A percentile compares a stretch with the other conserved stretches of the same genome.
phyloP scores from a whole-genome alignment of 2,888 invertebrate species.

The Eupithecia centaureata region DNA sequence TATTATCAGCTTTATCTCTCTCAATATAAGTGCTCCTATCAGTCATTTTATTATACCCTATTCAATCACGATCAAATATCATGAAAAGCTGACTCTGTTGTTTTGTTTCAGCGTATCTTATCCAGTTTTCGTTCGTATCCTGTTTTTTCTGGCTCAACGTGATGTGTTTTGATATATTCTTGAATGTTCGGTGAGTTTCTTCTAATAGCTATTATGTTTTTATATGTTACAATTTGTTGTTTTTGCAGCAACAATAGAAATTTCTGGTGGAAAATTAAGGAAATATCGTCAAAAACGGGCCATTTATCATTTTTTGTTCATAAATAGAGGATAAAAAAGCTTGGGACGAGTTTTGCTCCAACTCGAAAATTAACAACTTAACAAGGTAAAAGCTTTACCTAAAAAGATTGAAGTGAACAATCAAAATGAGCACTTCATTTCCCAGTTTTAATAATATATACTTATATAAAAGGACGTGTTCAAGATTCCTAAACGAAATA shows the following conservation, averaged over 20 bases:
- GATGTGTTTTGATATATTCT: slow-evolving; percentile 87
- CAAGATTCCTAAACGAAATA: no score
- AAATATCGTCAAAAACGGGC: not conserved
- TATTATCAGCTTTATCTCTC: slow-evolving; percentile 30
- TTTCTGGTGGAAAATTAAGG: no score
- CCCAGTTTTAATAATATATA: no score
- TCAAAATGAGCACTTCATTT: no score
- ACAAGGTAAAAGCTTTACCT: no score
- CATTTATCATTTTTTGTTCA: no score
- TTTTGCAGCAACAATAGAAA: not conserved
- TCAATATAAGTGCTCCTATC: slow-evolving; percentile 19
- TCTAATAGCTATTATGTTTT: slow-evolving; percentile 24
- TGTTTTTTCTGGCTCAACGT: slow-evolving; percentile 88
- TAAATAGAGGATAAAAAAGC: no score
- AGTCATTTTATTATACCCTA: slow-evolving; percentile 28
- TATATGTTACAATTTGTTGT: slow-evolving; percentile 17
- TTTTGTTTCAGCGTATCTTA: slow-evolving; percentile 84
- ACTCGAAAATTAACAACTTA: no score
- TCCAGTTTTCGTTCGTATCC: slow-evolving; percentile 86
- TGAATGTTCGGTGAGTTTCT: slow-evolving; percentile 80
- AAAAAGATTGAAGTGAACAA: no score
- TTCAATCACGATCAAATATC: slow-evolving; percentile 32
- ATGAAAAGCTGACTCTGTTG: slow-evolving; percentile 32
- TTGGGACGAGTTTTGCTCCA: no score
- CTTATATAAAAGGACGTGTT: no score